phyloP scores from a whole-genome alignment of 2,113 vertebrate species.

The Campylomormyrus numenius region DNA sequence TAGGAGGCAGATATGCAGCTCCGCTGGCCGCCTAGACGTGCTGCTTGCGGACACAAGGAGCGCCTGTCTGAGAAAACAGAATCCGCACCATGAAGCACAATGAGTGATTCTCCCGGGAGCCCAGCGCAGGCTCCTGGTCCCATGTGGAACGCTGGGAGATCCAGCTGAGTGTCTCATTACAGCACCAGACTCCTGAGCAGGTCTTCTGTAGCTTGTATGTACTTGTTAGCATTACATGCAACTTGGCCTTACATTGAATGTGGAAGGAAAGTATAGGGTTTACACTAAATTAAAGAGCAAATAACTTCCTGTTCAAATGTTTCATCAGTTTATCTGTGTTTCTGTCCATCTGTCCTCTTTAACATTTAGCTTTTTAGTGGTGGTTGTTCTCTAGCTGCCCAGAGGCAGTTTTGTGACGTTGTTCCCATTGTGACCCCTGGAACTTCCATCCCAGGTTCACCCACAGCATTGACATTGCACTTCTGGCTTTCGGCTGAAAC shows the following conservation, averaged over 20 bases:
- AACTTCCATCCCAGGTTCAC: background rate
- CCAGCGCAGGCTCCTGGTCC: background rate
- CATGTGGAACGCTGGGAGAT: background rate
- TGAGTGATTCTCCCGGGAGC: background rate
- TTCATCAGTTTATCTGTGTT: background rate
- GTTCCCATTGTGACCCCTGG: background rate
- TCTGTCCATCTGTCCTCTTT: background rate
- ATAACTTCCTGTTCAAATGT: background rate
- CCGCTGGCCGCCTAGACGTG: background rate
- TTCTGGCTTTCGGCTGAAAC: background rate
- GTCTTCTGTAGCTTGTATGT: background rate
- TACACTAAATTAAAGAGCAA: background rate
- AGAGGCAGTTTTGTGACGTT: background rate
- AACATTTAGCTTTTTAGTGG: background rate
- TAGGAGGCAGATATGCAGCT: background rate
- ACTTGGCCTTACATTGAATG: background rate
- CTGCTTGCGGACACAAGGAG: background rate
- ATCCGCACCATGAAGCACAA: background rate
- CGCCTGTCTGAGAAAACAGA: background rate
- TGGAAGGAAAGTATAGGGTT: background rate
- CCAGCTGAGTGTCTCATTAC: background rate
- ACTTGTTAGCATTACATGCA: background rate
- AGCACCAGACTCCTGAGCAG: background rate
- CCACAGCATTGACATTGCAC: background rate
- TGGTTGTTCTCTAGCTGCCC: background rate